Evolutionary conservation across 2,113 vertebrate genomes (phyloP).

Genomic region (Theristicus caerulescens): DNA sequence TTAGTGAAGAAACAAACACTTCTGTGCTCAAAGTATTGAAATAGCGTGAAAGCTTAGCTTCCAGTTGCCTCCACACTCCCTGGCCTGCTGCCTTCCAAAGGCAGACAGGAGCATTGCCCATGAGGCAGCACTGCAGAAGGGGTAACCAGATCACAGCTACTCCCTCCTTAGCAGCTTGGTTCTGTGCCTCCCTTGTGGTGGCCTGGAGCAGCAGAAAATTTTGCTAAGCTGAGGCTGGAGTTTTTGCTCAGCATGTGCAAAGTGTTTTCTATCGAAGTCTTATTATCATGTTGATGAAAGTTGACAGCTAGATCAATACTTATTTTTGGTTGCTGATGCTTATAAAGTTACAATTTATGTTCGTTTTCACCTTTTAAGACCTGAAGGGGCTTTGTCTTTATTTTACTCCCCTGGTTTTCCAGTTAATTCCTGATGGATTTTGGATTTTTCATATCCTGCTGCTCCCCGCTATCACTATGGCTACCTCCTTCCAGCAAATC

Average conservation of each 20-base stretch:
- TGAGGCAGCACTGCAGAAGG: neutral
- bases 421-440: neutral
- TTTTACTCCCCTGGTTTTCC: neutral
- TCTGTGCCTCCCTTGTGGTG: neutral
- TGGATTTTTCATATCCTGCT: neutral
- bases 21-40: neutral
- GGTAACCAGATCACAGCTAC: neutral
- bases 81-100: neutral
- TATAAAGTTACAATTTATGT: neutral
- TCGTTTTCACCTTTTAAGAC: neutral
- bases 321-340: slow-evolving; percentile 6
- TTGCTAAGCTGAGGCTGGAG: neutral
- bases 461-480: neutral
- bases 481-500: neutral
- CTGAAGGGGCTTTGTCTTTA: neutral
- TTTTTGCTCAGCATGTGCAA: neutral
- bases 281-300: neutral
- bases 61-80: neutral
- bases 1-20: neutral
- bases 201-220: neutral
- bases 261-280: neutral
- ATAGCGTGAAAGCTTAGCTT: neutral
- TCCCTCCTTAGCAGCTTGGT: neutral
- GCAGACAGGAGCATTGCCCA: neutral
- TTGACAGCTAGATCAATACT: neutral